Percentiles rank a stretch among this genome's conserved stretches.
These are phyloP conservation scores for Brachymystax lenok DNA, from an alignment of 2,797 vertebrate species.

Conservation along the genomic window DNA sequence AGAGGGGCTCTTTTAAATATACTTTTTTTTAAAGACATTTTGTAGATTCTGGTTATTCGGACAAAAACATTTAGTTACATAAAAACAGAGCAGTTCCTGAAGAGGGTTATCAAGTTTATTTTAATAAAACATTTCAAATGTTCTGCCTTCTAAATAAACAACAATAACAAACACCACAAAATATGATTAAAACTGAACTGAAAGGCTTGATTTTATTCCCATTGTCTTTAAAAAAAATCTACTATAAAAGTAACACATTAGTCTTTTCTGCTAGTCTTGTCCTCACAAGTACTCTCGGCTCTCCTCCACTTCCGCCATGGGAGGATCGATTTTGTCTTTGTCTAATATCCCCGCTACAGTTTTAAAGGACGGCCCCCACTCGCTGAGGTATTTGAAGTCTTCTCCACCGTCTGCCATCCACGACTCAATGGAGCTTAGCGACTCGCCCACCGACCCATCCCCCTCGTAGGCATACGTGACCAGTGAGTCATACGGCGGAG, in stretches of 20 bases:
- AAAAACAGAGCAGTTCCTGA: constrained; percentile 8
- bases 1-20: not conserved
- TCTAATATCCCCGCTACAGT: constrained; percentile 85
- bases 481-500: constrained; percentile 86
- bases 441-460: constrained; percentile 82
- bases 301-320: constrained; percentile 23
- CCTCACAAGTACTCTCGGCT: constrained; percentile 38
- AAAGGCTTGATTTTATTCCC: constrained; percentile 12
- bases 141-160: constrained; percentile 8
- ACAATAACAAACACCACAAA: constrained; percentile 6
- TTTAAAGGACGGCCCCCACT: constrained; percentile 88
- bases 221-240: not conserved
- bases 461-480: constrained; percentile 86
- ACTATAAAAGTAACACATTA: not conserved
- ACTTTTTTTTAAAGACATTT: not conserved
- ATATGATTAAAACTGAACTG: constrained; percentile 3
- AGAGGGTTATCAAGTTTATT: not conserved
- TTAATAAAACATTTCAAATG: constrained; percentile 13
- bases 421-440: constrained; percentile 88
- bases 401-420: constrained; percentile 79
- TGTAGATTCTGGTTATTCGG: not conserved
- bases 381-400: constrained; percentile 84
- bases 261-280: not conserved
- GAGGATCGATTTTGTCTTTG: constrained; percentile 75
- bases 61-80: not conserved